Conservation (phyloP, 2,888 invertebrate species). For the Congeria kusceri region DNA sequence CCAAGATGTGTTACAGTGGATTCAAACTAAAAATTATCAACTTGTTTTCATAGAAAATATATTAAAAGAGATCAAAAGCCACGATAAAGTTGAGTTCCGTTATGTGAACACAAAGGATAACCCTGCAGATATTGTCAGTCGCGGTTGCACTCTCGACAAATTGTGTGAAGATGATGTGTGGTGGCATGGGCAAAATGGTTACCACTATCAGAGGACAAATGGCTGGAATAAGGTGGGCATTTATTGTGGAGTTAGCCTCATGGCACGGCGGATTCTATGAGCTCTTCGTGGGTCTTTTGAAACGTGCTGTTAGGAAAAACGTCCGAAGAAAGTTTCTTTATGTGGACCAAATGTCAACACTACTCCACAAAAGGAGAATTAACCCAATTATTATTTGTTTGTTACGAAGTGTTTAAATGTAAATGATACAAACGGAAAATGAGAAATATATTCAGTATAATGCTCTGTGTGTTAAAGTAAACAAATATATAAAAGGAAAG, state of each 20-base stretch:
- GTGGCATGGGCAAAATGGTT: conserved; percentile 44
- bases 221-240: background rate
- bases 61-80: conserved; percentile 25
- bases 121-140: conserved; percentile 36
- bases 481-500: too few species aligned
- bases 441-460: too few species aligned
- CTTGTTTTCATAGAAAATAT: conserved; percentile 24
- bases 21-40: conserved; percentile 1
- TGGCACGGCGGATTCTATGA: too few species aligned
- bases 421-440: too few species aligned
- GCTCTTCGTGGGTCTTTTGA: too few species aligned
- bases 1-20: conserved; percentile 7
- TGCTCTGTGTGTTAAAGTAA: too few species aligned
- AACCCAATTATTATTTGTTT: too few species aligned
- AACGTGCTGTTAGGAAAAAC: conserved; percentile 6
- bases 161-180: conserved; percentile 1
- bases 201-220: background rate
- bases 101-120: conserved; percentile 28
- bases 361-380: too few species aligned
- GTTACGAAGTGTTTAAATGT: too few species aligned
- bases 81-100: background rate
- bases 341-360: background rate
- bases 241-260: too few species aligned
- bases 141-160: background rate
- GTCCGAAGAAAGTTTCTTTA: conserved; percentile 2